Evolutionary conservation across 2,797 vertebrate species (phyloP), one percentile per base, ranked within the genome.

Genomic region (Emys orbicularis): DNA sequence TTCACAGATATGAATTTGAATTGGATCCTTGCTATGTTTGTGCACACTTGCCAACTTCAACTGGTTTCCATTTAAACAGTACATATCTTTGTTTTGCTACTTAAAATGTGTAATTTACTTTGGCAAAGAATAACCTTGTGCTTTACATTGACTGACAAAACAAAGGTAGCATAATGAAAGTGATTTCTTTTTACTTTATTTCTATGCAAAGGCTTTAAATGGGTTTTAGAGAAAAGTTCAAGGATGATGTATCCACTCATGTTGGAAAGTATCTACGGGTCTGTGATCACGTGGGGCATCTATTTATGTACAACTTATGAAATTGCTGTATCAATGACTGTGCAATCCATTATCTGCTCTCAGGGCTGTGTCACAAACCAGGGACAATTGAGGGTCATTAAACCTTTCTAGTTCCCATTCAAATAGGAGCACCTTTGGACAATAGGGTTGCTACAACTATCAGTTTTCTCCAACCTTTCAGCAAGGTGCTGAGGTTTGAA

Each of bases 161-260:
- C 94, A 96, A 94, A 94, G 21, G 80, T 86, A 74, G 77, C 76
- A 85, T 84, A 93, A 96, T 85, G 76, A 91, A 95, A 93, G 76
- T 8, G 44, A 93, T 96, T 95, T 88, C 37, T 92, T 92, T 86
- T 65, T 81, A n/a, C 89, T 95, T 95, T 41, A 90, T 91, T 97
- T 95, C 68, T 68, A 74, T 6, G 53, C 12, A 34, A 41, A 88
- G 80, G 61, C 87, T 79, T 89, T 57, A 81, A 88, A 87, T 4
- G 31, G 4, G 16, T 54, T 93, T 88, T 3, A 81, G 31, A 57
- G 41, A 59, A 88, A 96, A 16, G 19, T 27, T 53, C 0, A 19
- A 93, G 44, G 31, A 89, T 15, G 2, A 3, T 65, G 27, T 44
- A 83, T 53, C 31, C 29, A 8, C 8, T 72, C 34, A 13, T 6